phyloP scores from a whole-genome alignment of 30 jellyfish, hydroid and myxozoan species.

The Aurelia sp. region DNA sequence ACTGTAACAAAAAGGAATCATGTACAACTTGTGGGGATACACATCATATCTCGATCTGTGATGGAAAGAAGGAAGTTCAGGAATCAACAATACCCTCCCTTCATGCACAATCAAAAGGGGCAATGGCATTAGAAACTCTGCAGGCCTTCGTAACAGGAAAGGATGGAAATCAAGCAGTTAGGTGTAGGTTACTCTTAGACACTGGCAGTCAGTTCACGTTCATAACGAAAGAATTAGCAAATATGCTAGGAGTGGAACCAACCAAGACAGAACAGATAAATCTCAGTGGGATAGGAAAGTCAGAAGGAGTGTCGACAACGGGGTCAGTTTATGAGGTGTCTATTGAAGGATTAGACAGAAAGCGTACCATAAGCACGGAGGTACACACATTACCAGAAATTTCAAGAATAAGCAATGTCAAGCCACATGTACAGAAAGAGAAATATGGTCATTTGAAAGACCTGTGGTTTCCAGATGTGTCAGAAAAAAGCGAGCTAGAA shows the following conservation, averaged over 20 bases:
- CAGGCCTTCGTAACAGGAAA: slow-evolving; percentile 23
- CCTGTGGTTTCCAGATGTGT: slow-evolving; percentile 41
- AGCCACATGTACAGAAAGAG: slow-evolving; percentile 27
- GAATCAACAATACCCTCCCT: slow-evolving; percentile 5
- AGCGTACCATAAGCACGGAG: slow-evolving; percentile 25
- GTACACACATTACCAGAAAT: slow-evolving; percentile 46
- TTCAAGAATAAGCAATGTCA: slow-evolving; percentile 34
- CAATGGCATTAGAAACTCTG: slow-evolving; percentile 22
- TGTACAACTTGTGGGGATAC: slow-evolving; percentile 12
- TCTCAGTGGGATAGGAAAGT: slow-evolving; percentile 33
- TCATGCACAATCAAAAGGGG: slow-evolving; percentile 9
- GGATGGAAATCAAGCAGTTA: slow-evolving; percentile 17
- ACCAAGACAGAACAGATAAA: slow-evolving; percentile 1
- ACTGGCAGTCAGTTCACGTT: slow-evolving; percentile 50
- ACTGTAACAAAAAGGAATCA: slow-evolving; percentile 9
- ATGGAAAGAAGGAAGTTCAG: neutral
- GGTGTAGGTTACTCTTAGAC: slow-evolving; percentile 61
- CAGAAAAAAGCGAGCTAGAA: slow-evolving; percentile 33
- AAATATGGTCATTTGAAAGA: slow-evolving; percentile 1
- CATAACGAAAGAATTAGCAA: slow-evolving; percentile 24
- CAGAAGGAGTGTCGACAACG: slow-evolving; percentile 18
- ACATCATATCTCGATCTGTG: neutral
- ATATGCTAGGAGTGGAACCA: slow-evolving; percentile 37
- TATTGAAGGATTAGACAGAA: slow-evolving; percentile 16
- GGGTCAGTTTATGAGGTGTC: slow-evolving; percentile 33